These are phyloP conservation scores for Augochlora pura DNA, from an alignment of 1,140 invertebrate genomes.

Conservation along the genomic window DNA sequence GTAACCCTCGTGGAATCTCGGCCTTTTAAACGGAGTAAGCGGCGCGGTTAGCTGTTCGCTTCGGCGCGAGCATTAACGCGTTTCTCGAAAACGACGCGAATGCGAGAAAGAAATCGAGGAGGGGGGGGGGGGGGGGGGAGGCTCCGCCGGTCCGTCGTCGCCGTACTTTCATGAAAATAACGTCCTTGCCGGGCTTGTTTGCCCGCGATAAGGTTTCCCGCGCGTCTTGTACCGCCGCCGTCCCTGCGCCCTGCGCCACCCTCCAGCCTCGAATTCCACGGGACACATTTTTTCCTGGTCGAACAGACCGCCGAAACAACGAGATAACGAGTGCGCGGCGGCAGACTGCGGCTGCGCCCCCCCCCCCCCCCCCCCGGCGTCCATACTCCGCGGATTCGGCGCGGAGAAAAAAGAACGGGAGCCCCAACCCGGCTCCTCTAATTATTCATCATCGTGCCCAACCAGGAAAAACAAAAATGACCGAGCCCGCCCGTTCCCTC, in stretches of 20 bases:
- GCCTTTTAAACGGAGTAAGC: background rate
- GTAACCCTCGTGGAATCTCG: slow-evolving; percentile 9
- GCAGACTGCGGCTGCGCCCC: slow-evolving; percentile 16
- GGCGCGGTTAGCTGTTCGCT: no score
- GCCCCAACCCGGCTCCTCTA: slow-evolving; percentile 38
- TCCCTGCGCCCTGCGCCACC: slow-evolving; percentile 7
- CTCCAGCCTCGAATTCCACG: slow-evolving; percentile 35
- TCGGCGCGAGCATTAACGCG: background rate
- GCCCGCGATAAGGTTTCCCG: slow-evolving; percentile 42
- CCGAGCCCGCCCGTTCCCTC: slow-evolving; percentile 42
- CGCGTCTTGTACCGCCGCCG: slow-evolving; percentile 19
- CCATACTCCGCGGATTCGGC: slow-evolving; percentile 38
- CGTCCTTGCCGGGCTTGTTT: slow-evolving; percentile 46
- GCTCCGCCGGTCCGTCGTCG: background rate
- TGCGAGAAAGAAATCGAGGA: background rate
- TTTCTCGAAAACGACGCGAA: background rate
- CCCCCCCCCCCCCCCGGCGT: background rate
- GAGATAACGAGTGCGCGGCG: slow-evolving; percentile 49
- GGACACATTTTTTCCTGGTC: slow-evolving; percentile 30
- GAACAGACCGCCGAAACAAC: slow-evolving; percentile 49
- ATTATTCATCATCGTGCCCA: slow-evolving; percentile 61
- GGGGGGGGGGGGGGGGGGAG: background rate
- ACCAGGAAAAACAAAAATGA: slow-evolving; percentile 42
- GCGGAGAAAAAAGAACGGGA: background rate
- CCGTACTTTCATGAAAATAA: slow-evolving; percentile 42